Evolutionary conservation across 2,113 vertebrate species (phyloP).

Genomic region (Gavialis gangeticus): DNA sequence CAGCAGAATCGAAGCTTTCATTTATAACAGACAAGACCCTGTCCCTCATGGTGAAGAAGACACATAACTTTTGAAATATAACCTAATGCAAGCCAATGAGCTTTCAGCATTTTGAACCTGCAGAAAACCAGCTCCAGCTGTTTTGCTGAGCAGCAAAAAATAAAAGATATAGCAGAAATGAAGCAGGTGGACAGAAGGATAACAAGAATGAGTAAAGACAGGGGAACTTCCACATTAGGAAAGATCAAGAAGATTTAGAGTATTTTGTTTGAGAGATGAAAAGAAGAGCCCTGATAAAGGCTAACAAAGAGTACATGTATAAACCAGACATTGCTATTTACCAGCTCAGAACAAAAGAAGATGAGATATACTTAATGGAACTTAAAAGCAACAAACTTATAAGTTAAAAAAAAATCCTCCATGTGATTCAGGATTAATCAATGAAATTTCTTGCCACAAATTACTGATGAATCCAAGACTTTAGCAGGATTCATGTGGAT

Average conservation of each 20-base stretch:
- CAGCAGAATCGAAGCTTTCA: background rate
- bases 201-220: background rate
- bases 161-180: conserved; percentile 24
- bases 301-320: background rate
- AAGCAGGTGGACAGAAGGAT: conserved; percentile 13
- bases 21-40: background rate
- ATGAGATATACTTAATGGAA: background rate
- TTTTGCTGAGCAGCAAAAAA: background rate
- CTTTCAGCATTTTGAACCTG: background rate
- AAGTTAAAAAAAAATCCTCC: background rate
- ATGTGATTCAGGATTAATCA: background rate
- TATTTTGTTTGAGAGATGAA: background rate
- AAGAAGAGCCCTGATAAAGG: background rate
- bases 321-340: background rate
- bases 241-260: background rate
- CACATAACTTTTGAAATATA: background rate
- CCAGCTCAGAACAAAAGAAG: background rate
- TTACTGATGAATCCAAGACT: background rate
- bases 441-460: background rate
- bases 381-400: background rate
- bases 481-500: background rate
- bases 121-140: background rate
- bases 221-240: background rate
- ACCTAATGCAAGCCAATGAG: background rate
- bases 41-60: background rate